A percentile compares a stretch with the other conserved stretches of the same genome.
Conservation (phyloP, 2,888 invertebrate genomes). For the Heliconius aoede region DNA sequence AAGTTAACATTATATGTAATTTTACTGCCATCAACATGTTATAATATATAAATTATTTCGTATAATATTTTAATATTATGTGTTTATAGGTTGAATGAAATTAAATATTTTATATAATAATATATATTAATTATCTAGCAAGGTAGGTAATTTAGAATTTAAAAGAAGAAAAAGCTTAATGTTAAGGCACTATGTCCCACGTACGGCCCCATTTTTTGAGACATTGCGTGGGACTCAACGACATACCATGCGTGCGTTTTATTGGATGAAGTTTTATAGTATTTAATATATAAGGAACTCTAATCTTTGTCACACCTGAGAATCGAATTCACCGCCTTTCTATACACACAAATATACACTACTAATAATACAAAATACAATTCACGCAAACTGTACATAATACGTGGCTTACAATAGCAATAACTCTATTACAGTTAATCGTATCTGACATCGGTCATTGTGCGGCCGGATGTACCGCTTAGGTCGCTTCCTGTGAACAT, state of each 20-base stretch:
- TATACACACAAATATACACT: background rate
- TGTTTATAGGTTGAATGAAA: background rate
- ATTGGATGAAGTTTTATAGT: too few species aligned
- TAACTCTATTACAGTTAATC: constrained; percentile 48
- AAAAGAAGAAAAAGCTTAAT: too few species aligned
- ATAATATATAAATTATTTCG: background rate
- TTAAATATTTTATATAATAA: too few species aligned
- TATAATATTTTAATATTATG: background rate
- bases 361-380: background rate
- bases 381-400: constrained; percentile 20
- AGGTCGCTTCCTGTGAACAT: constrained; percentile 19
- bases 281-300: too few species aligned
- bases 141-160: too few species aligned
- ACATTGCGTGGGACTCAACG: too few species aligned
- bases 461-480: constrained; percentile 44
- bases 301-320: too few species aligned
- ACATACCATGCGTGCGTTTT: too few species aligned
- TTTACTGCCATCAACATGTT: background rate
- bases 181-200: too few species aligned
- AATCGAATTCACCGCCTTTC: too few species aligned
- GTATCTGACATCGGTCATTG: constrained; percentile 43
- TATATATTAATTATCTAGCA: too few species aligned
- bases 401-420: constrained; percentile 32
- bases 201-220: too few species aligned
- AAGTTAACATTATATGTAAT: background rate